phyloP scores from a whole-genome alignment of 1,140 invertebrate species.

The Zelostemma sp. region DNA sequence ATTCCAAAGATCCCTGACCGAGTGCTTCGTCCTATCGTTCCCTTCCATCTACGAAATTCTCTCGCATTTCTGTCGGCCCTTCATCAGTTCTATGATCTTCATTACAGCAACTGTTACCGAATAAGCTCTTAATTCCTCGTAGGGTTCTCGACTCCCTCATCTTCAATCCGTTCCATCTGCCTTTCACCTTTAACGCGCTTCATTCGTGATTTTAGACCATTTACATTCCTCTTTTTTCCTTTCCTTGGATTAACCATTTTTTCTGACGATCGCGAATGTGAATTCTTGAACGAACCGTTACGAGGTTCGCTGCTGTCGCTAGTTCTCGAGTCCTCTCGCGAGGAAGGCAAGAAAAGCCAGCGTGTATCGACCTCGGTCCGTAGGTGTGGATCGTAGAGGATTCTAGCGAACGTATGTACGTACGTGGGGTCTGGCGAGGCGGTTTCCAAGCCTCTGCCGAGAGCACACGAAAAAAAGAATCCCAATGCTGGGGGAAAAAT shows the following conservation, averaged over 20 bases:
- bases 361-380: constrained; percentile 62
- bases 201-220: constrained; percentile 11
- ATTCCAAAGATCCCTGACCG: constrained; percentile 59
- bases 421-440: constrained; percentile 14
- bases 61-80: constrained; percentile 38
- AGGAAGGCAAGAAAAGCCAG: constrained; percentile 50
- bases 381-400: constrained; percentile 52
- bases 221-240: constrained; percentile 24
- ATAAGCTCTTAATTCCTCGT: constrained; percentile 68
- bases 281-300: background rate
- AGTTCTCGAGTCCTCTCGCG: constrained; percentile 39
- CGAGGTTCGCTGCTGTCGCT: background rate
- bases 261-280: background rate
- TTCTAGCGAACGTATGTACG: constrained; percentile 32
- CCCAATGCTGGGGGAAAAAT: constrained; percentile 59
- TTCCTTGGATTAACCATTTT: constrained; percentile 1
- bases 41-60: constrained; percentile 22
- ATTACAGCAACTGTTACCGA: constrained; percentile 64
- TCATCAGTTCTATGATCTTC: constrained; percentile 60
- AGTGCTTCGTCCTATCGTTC: constrained; percentile 19
- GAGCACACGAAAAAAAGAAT: constrained; percentile 55
- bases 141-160: constrained; percentile 62
- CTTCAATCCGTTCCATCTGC: constrained; percentile 34
- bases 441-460: constrained; percentile 26
- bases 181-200: constrained; percentile 25